Evolutionary conservation across 64 coral and sea anemone genomes (phyloP), one percentile per base, ranked within the genome.

Genomic region (Dendrophyllia cribrosa): DNA sequence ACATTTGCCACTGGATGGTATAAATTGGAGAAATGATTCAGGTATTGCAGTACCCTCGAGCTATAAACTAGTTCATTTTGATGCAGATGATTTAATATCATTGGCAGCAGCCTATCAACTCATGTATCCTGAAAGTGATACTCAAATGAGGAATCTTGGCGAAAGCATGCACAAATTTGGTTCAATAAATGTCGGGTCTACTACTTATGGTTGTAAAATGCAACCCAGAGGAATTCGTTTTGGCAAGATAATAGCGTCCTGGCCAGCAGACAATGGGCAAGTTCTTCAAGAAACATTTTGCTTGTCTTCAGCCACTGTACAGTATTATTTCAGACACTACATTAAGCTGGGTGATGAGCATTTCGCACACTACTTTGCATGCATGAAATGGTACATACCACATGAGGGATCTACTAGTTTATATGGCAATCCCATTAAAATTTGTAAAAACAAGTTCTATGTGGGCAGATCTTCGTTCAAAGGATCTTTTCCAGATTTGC

Each of bases 131-230:
- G 50, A 12, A 9, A 59, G 4, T 4, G 45, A 67, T 23, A 24
- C 75, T 20, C 21, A 69, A 75, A 5, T 21, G 17, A 61, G 19
- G 0, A 23, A 84, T 45, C 77, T 94, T 8, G 17, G 67, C 0
- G 69, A 93, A 75, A 26, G 53, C 47, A 76, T 94, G 10, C 66
- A 88, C 58, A 94, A 94, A 63, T 94, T 70, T 84, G 92, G 92
- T 7, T 76, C 78, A 25, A 84, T 94, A 58, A 75, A 63, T 1
- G 66, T 94, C 76, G 44, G 86, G 43, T 73, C 78, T 22, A 88
- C 68, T 15, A 63, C 52, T 44, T 89, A 59, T 55, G 92, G 86
- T 49, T 94, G 86, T 5, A 75, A 76, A n/a, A n/a, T n/a, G n/a
- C n/a, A n/a, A n/a, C n/a, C n/a, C n/a, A n/a, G n/a, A n/a, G n/a